A percentile compares a stretch with the other conserved stretches of the same genome.
phyloP scores from a whole-genome alignment of 2,888 invertebrate genomes.

The Eumerus sabulonum region DNA sequence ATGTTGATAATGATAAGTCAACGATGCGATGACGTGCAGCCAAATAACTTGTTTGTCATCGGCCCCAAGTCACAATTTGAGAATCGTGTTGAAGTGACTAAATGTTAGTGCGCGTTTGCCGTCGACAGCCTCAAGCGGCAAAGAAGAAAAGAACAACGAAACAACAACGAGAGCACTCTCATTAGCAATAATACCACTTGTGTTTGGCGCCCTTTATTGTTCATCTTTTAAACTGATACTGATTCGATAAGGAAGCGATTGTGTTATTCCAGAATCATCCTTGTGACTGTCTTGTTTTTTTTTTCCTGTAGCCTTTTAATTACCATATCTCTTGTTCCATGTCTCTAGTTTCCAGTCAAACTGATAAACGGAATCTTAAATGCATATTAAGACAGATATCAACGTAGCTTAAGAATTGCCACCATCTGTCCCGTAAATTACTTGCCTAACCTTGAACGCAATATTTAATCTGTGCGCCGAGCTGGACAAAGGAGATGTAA shows the following conservation, averaged over 20 bases:
- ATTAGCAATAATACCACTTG: conserved; percentile 56
- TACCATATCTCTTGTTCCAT: too few relatives aligned
- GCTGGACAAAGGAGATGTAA: conserved; percentile 5
- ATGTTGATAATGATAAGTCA: conserved; percentile 52
- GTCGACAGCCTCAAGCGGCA: conserved; percentile 46
- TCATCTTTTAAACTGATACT: conserved; percentile 6
- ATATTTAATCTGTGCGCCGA: conserved; percentile 53
- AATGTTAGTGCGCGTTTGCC: conserved; percentile 55
- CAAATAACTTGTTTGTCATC: conserved; percentile 49
- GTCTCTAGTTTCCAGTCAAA: background rate
- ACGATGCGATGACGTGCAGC: conserved; percentile 51
- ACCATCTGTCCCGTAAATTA: conserved; percentile 57
- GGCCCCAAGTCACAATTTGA: conserved; percentile 31
- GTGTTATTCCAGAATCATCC: conserved; percentile 41
- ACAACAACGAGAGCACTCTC: conserved; percentile 39
- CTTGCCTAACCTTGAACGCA: conserved; percentile 50
- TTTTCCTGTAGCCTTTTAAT: background rate
- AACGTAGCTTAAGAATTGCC: conserved; percentile 9
- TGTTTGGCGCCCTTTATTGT: conserved; percentile 60
- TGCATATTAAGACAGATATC: background rate
- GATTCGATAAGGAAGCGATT: conserved; percentile 13
- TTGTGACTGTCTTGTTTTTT: background rate
- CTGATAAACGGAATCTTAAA: background rate
- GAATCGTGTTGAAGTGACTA: conserved; percentile 61
- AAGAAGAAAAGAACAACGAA: conserved; percentile 25